These are phyloP conservation scores for Cheilosia urbana DNA, from an alignment of 2,888 invertebrate genomes.

Conservation along the genomic window DNA sequence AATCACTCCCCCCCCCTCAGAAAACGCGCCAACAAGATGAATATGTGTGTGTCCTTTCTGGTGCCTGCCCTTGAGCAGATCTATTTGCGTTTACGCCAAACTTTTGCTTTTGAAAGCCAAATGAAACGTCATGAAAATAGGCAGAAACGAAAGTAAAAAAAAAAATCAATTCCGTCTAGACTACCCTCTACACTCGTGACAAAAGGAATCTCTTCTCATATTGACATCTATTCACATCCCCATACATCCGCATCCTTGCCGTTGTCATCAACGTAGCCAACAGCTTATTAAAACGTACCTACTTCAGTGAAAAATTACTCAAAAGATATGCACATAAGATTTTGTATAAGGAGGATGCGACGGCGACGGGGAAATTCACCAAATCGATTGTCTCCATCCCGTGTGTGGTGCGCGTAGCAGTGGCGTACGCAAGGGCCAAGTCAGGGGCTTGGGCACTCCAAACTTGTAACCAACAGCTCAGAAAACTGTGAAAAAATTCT, in stretches of 20 bases:
- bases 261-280: slow-evolving; percentile 9
- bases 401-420: not conserved
- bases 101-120: not conserved
- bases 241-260: slow-evolving; percentile 9
- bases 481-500: no score
- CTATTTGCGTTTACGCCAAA: not conserved
- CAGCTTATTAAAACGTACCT: slow-evolving; percentile 49
- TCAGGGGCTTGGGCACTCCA: no score
- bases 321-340: not conserved
- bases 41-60: not conserved
- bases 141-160: not conserved
- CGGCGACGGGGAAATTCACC: not conserved
- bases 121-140: not conserved
- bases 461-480: no score
- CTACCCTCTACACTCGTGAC: not conserved
- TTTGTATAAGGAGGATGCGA: slow-evolving; percentile 1
- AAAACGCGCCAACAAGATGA: no score
- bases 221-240: slow-evolving; percentile 44
- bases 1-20: no score
- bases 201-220: slow-evolving; percentile 29
- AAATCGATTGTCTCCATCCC: slow-evolving; percentile 22
- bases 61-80: not conserved
- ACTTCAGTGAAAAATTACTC: slow-evolving; percentile 36
- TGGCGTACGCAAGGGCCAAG: no score
- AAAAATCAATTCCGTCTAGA: slow-evolving; percentile 7